Evolutionary conservation across 2,797 vertebrate species (phyloP), one percentile per base, ranked within the genome.

Genomic region (Orientallactaga sibirica): DNA sequence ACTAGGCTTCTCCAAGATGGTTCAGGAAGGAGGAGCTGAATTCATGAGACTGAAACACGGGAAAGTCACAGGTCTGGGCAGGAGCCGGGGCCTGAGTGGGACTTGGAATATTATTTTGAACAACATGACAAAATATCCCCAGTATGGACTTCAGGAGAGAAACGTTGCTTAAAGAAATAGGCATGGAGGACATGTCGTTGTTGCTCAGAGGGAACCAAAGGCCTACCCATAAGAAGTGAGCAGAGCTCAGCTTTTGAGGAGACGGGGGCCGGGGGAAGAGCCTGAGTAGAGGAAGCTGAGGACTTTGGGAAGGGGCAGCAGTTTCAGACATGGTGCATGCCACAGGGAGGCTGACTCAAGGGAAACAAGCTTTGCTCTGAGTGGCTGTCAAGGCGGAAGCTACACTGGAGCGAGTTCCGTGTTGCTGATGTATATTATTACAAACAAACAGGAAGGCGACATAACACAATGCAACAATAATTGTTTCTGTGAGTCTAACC

Each of bases 391-490:
- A 77, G 78, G 78, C 64, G 43, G 48, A 52, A 58, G 75, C 7
- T 66, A 7, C 61, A 33, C 12, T 1, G 25, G 29, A 66, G 52
- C 48, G 62, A 58, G 20, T 62, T 76, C 67, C 29, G 27, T 18
- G 8, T 55, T 19, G 10, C 37, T 71, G 67, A 66, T 3, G 5
- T 37, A 52, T 37, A 81, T 87, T 61, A 86, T 48, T 64, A 85
- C 73, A 64, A 87, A 73, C 55, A 80, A 43, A 37, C 52, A 67
- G 33, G 76, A 93, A 94, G 33, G 70, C 86, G 61, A 79, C 79
- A 82, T 16, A 81, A 81, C 66, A 66, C 58, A 81, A 58, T 8
- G 68, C 83, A n/a, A 16, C 33, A 55, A 48, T 77, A 75, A 85
- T 67, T 86, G 29, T 87, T 68, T 82, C 62, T 29, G 48, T 48